Conservation (phyloP, 2,797 vertebrate genomes). For the Sparidentex hasta region DNA sequence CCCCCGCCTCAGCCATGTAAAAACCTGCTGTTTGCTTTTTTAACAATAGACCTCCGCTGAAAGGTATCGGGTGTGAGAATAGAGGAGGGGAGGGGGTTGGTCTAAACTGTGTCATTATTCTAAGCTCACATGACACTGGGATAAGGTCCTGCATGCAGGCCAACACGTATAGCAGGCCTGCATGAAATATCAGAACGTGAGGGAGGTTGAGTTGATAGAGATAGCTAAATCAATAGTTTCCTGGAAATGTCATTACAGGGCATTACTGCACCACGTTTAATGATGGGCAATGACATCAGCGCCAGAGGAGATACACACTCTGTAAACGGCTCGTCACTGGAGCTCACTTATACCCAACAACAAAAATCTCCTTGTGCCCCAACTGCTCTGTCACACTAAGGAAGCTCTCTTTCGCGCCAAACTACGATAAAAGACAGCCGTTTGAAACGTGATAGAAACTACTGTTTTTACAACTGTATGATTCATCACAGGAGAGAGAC, state of each 20-base stretch:
- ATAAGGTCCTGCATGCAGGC: constrained; percentile 43
- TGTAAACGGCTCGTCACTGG: not conserved
- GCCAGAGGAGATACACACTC: not conserved
- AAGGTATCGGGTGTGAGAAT: constrained; percentile 71
- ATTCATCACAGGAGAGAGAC: constrained; percentile 45
- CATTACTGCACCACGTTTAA: constrained; percentile 11
- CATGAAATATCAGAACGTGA: not conserved
- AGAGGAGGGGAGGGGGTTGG: constrained; percentile 39
- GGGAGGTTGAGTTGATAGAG: constrained; percentile 13
- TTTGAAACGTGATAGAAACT: constrained; percentile 34
- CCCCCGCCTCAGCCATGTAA: constrained; percentile 64
- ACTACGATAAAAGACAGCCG: constrained; percentile 13
- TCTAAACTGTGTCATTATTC: constrained; percentile 60
- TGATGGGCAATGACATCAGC: not conserved
- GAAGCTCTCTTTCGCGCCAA: constrained; percentile 43
- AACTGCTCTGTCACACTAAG: constrained; percentile 10
- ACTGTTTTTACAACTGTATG: constrained; percentile 28
- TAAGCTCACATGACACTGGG: constrained; percentile 66
- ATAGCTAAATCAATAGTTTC: constrained; percentile 58
- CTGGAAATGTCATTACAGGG: constrained; percentile 47
- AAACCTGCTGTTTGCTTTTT: constrained; percentile 78
- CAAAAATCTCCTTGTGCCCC: not conserved
- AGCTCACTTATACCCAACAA: not conserved
- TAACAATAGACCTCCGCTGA: constrained; percentile 77
- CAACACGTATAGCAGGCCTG: constrained; percentile 27